Percentiles rank a stretch among this genome's conserved stretches.
These are phyloP conservation scores for Laupala kohalensis DNA, from an alignment of 1,140 invertebrate genomes.

Conservation along the genomic window DNA sequence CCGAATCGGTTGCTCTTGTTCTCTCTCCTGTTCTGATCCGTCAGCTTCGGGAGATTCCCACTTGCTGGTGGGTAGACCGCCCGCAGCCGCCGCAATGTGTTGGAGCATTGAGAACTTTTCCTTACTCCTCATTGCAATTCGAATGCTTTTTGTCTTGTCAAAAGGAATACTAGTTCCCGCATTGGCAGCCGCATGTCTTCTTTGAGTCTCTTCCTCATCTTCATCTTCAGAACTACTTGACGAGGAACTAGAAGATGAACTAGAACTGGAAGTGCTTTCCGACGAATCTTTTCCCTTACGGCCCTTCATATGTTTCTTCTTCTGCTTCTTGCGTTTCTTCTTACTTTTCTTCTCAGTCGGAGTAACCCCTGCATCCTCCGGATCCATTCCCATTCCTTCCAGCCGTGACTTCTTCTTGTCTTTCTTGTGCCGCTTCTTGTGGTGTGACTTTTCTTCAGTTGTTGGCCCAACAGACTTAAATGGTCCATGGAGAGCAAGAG, in stretches of 20 bases:
- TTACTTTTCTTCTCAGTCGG: not conserved
- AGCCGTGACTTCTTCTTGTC: not conserved
- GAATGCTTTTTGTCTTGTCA: slow-evolving; percentile 44
- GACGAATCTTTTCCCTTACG: slow-evolving; percentile 24
- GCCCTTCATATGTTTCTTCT: slow-evolving; percentile 17
- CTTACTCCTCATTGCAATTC: slow-evolving; percentile 53
- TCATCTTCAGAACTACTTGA: slow-evolving; percentile 29
- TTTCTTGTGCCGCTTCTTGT: slow-evolving; percentile 2
- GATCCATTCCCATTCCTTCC: not conserved
- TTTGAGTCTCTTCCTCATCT: slow-evolving; percentile 37
- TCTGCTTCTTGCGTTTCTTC: slow-evolving; percentile 20
- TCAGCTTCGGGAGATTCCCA: slow-evolving; percentile 14
- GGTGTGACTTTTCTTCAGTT: not conserved
- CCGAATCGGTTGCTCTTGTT: slow-evolving; percentile 24
- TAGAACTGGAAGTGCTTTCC: slow-evolving; percentile 21
- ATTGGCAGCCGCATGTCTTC: no score
- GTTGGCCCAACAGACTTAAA: not conserved
- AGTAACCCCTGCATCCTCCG: not conserved
- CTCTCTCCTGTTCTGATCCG: slow-evolving; percentile 25
- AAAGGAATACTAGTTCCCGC: not conserved
- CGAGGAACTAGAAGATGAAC: slow-evolving; percentile 25
- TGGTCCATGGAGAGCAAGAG: not conserved
- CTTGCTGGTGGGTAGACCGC: slow-evolving; percentile 23
- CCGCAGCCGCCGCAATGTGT: not conserved
- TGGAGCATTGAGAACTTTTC: not conserved